Evolutionary conservation across 37 sponge, comb jelly and placozoan species (phyloP).

Genomic region (Spongilla lacustris): DNA sequence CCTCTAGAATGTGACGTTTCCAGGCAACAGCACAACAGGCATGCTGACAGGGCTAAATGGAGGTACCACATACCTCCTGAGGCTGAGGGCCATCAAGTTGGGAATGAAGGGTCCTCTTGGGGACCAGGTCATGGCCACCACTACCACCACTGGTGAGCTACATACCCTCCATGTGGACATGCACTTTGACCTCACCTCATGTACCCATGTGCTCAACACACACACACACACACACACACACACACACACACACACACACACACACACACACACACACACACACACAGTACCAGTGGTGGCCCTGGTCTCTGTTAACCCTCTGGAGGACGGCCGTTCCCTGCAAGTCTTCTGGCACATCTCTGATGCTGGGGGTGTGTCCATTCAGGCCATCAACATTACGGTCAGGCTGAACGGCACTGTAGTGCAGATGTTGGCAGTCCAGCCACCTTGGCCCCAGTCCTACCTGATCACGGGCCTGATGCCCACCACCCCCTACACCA

Average conservation of each 20-base stretch:
- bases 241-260: neutral
- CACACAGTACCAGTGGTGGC: neutral
- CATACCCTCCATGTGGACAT: neutral
- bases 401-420: neutral
- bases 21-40: neutral
- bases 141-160: neutral
- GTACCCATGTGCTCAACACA: neutral
- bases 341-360: neutral
- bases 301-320: neutral
- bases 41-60: neutral
- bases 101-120: neutral
- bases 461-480: neutral
- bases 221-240: neutral
- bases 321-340: neutral
- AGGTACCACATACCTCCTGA: neutral
- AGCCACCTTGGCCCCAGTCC: neutral
- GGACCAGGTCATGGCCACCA: neutral
- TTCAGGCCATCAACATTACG: neutral
- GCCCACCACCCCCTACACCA: neutral
- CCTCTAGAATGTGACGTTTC: neutral
- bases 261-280: neutral
- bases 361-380: neutral
- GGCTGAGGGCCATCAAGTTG: neutral
- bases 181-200: neutral
- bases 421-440: neutral